Base-by-base conservation (phyloP, 2,888 invertebrate genomes). In the Hyposoter didymator region DNA sequence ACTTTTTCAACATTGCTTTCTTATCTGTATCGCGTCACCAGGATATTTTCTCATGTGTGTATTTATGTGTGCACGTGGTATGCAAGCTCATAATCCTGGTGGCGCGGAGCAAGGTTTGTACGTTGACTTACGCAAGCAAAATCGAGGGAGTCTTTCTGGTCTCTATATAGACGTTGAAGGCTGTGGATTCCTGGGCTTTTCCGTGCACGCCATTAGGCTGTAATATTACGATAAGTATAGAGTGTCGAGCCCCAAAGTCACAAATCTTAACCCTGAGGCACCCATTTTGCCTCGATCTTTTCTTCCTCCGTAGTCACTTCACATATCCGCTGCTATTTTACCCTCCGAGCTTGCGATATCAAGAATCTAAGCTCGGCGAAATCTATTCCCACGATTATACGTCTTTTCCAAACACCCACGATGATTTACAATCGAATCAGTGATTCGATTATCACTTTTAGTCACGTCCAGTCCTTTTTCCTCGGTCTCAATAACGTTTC, bases 171-270 rank as follows among this genome's bases (percentile, higher is more conserved):
- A 8, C 52, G 67, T 47, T 22, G 39, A 62, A 70, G 47, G 76
- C 62, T 19, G 49, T 49, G 62, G n/a, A 67, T 74, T 45, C 55
- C 17, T 28, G 62, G 62, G 62, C 39, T 76, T 70, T 75, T 64
- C 62, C 82, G 75, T 70, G 70, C 82, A 49, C 82, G 82, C 82
- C 82, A 82, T 82, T 82, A 82, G 76, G 49, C 82, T 82, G 82
- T 67, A 70, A 82, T 82, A 82, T 82, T 76, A 76, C 82, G 82
- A 75, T 76, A 82, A 82, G 81, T 82, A 75, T 62, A 75, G 59
- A 59, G 49, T 47, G 69, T 49, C 43, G 62, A 82, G 69, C 82
- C 75, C 82, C 62, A 76, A 76, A 70, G 62, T 76, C 82, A 64
- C 82, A 76, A 76, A 76, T 82, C 82, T 82, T 76, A 76, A 76